Evolutionary conservation across 1,140 invertebrate genomes (phyloP), one percentile per base, ranked within the genome.

Genomic region (Polypedilum pembai): DNA sequence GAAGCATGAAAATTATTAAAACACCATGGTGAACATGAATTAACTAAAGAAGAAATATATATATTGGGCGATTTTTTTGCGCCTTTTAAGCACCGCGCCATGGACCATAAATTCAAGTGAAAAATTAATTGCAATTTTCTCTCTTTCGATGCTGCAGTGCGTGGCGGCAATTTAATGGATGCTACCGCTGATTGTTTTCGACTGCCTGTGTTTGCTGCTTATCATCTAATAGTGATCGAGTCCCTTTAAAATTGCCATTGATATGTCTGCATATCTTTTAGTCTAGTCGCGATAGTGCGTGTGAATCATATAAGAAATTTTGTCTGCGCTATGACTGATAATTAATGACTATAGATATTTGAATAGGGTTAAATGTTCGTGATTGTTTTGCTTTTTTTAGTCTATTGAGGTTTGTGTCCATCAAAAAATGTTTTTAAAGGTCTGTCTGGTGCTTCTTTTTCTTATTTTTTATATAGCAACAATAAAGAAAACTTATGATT

Each of bases 91-190:
- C n/a, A 56, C 45, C 45, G 45, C 45, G 45, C 15, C 12, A 56
- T 12, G n/a, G 12, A 4, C 45, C 45, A 56, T 56, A 56, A 56
- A 56, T 56, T 56, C 45, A n/a, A 56, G 45, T 56, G 45, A 56
- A 56, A 56, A 56, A 56, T 56, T 56, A 56, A 56, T 56, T 56
- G 45, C 45, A 56, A 56, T 56, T 56, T 56, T 56, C 45, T 56
- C 45, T 56, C n/a, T 56, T 56, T 56, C n/a, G n/a, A 56, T n/a
- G 45, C 45, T n/a, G 5, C 24, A n/a, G 10, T 56, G 15, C 45
- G 45, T 56, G 45, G 45, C 45, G 10, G 45, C 45, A 56, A 56
- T 56, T 56, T 56, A 56, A 56, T 56, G 45, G 45, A 56, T n/a
- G 45, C 45, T 56, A 4, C 45, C 24, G 24, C n/a, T 56, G 45